Conservation (phyloP, 2,888 invertebrate species). For the Xanthia togata region DNA sequence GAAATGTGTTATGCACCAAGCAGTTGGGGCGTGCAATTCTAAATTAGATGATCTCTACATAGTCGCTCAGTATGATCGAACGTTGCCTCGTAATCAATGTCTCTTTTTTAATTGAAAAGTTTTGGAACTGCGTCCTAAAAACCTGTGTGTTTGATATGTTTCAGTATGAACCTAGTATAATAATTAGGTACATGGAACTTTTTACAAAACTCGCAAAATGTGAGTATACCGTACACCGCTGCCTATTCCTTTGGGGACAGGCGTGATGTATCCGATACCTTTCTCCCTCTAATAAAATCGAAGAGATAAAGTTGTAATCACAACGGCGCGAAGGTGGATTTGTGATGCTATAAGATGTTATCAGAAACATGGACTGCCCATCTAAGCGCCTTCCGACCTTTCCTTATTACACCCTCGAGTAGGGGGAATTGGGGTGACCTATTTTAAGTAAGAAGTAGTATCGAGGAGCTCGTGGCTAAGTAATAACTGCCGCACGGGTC, state of each 20-base stretch:
- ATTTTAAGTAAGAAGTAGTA: not conserved
- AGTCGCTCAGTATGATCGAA: not conserved
- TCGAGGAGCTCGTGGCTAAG: too few relatives aligned
- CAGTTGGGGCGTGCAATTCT: not conserved
- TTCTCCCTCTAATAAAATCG: slow-evolving; percentile 25
- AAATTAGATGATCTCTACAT: not conserved
- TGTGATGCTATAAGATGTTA: slow-evolving; percentile 40
- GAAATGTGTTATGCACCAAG: not conserved
- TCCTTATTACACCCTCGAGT: not conserved
- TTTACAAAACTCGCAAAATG: not conserved
- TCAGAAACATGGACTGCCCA: slow-evolving; percentile 19
- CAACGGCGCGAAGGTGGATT: slow-evolving; percentile 29
- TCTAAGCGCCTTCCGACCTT: slow-evolving; percentile 9
- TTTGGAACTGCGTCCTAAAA: not conserved
- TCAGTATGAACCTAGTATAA: too few relatives aligned
- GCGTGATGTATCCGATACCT: not conserved
- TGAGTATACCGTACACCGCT: not conserved
- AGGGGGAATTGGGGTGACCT: not conserved
- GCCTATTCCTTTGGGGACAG: not conserved
- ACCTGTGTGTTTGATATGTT: slow-evolving; percentile 41
- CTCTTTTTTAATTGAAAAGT: not conserved
- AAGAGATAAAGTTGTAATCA: slow-evolving; percentile 29
- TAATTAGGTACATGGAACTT: too few relatives aligned
- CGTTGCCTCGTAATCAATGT: not conserved
- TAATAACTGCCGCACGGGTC: too few relatives aligned